Evolutionary conservation across 2,888 invertebrate species (phyloP).

Genomic region (Eupithecia dodoneata): DNA sequence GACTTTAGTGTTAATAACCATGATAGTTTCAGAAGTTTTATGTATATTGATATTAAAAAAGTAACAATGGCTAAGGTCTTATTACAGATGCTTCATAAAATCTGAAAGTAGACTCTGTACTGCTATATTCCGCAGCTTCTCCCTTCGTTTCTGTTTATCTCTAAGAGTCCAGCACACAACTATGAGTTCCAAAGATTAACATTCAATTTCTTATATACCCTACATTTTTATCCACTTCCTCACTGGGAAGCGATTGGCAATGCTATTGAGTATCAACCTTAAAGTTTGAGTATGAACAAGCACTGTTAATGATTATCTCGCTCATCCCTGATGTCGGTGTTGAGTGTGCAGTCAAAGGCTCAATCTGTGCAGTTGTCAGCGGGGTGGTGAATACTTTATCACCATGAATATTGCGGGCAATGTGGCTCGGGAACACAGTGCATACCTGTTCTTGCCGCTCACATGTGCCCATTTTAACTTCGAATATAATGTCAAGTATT

Average conservation of each 20-base stretch:
- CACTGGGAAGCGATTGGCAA: constrained; percentile 69
- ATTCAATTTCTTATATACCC: constrained; percentile 61
- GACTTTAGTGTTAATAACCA: too few species aligned
- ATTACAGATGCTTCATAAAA: too few species aligned
- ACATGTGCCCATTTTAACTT: constrained; percentile 84
- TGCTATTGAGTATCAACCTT: constrained; percentile 78
- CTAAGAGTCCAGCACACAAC: constrained; percentile 68
- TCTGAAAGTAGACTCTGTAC: too few species aligned
- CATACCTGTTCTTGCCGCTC: constrained; percentile 65
- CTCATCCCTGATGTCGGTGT: constrained; percentile 69
- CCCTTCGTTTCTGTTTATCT: constrained; percentile 76
- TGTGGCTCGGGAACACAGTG: constrained; percentile 61
- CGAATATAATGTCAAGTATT: constrained; percentile 85
- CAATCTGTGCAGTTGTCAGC: constrained; percentile 67
- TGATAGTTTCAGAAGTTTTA: too few species aligned
- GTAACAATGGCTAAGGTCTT: neutral
- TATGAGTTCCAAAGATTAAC: constrained; percentile 76
- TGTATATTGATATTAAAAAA: too few species aligned
- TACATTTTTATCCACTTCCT: constrained; percentile 71
- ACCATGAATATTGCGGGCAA: constrained; percentile 55
- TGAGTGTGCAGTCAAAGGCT: constrained; percentile 63
- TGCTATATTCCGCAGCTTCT: constrained; percentile 72
- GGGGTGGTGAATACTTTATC: constrained; percentile 68
- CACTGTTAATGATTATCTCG: constrained; percentile 74
- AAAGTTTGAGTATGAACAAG: constrained; percentile 75